phyloP scores from a whole-genome alignment of 2,888 invertebrate genomes.

The Polymixis flavicincta region DNA sequence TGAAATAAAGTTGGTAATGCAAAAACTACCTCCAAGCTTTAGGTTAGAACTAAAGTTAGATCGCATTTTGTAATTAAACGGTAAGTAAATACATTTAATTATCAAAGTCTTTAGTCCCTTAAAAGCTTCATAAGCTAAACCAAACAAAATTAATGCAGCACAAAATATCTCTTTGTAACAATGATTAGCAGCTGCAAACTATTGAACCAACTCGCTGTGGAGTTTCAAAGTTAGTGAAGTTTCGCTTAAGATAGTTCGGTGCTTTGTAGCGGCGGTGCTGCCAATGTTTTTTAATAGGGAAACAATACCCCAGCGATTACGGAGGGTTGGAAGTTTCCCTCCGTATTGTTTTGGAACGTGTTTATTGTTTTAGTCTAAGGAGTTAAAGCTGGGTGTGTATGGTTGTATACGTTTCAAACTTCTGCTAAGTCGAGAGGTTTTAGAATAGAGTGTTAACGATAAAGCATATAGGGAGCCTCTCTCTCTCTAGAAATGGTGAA shows the following conservation, averaged over 20 bases:
- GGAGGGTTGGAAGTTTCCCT: slow-evolving; percentile 40
- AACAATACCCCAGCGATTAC: slow-evolving; percentile 55
- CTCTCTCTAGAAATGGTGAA: too few relatives aligned
- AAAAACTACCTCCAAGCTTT: too few relatives aligned
- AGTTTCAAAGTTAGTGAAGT: slow-evolving; percentile 63
- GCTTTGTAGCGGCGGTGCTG: slow-evolving; percentile 40
- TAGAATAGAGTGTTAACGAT: background rate
- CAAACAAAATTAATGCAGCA: slow-evolving; percentile 37
- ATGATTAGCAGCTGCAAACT: slow-evolving; percentile 68
- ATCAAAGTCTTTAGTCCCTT: background rate
- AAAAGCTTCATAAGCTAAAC: background rate
- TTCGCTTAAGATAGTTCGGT: slow-evolving; percentile 65
- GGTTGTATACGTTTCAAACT: slow-evolving; percentile 11
- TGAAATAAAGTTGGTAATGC: too few relatives aligned
- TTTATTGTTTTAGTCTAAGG: slow-evolving; percentile 39
- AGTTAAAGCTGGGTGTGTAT: slow-evolving; percentile 17
- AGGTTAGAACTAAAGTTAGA: too few relatives aligned
- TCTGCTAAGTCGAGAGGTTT: slow-evolving; percentile 11
- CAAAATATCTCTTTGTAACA: slow-evolving; percentile 65
- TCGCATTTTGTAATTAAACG: too few relatives aligned
- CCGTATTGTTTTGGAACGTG: slow-evolving; percentile 49
- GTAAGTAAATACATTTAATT: background rate
- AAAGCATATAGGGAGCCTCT: background rate
- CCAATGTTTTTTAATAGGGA: slow-evolving; percentile 56
- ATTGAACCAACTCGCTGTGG: slow-evolving; percentile 56